Evolutionary conservation across 2,888 invertebrate genomes (phyloP).

Genomic region (Pyralis farinalis): DNA sequence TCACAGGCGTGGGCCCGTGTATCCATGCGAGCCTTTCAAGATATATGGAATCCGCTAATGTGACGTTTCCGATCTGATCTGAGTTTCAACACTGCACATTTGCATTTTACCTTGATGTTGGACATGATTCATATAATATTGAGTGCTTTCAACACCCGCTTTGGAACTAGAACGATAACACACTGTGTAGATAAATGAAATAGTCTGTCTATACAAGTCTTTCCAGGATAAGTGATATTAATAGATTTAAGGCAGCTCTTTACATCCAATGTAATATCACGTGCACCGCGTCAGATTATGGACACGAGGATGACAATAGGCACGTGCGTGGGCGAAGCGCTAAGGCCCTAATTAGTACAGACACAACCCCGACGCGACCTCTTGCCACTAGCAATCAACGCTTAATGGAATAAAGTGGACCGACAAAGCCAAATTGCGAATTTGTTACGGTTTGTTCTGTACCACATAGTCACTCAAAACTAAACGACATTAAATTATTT

Average conservation of each 20-base stretch:
- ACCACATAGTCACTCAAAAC: conserved; percentile 9
- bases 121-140: conserved; percentile 44
- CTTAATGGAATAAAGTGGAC: conserved; percentile 71
- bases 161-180: conserved; percentile 5
- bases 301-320: conserved; percentile 37
- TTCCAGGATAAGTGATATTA: not conserved
- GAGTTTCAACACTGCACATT: conserved; percentile 34
- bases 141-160: conserved; percentile 46
- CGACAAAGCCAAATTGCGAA: conserved; percentile 55
- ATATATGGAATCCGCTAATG: conserved; percentile 3
- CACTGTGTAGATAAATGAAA: not conserved
- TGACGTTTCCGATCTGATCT: conserved; percentile 6
- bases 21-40: not conserved
- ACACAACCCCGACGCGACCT: conserved; percentile 72
- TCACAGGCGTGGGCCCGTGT: conserved; percentile 21
- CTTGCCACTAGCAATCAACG: conserved; percentile 66
- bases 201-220: not conserved
- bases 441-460: conserved; percentile 41
- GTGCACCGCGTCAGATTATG: conserved; percentile 32
- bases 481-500: conserved; percentile 13
- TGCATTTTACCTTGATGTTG: conserved; percentile 50
- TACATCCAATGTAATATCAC: conserved; percentile 19
- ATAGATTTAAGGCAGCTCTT: conserved; percentile 8
- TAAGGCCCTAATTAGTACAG: conserved; percentile 65
- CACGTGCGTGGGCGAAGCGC: conserved; percentile 66